Base-by-base conservation (phyloP, 2,113 vertebrate genomes). In the Natator depressus region DNA sequence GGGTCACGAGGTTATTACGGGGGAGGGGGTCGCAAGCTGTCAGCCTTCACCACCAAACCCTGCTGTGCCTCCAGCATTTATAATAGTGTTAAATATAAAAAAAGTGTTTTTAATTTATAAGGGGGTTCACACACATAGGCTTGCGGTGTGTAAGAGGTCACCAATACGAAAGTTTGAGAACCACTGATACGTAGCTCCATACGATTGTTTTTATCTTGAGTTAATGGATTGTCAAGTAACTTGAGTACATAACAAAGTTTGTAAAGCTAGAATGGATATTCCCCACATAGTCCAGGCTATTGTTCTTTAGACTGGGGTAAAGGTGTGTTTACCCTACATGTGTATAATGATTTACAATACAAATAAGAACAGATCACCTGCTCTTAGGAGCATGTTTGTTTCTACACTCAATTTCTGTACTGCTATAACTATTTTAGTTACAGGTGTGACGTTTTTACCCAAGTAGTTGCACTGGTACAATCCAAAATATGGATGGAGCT, bases 391-490 rank as follows among this genome's bases (percentile, higher is more conserved):
- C 25, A 29, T 59, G 57, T 59, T 59, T 29, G 27, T 59, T 12
- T 42, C 49, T 80, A 62, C 20, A 5, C 6, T 29, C 53, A 81
- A 19, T 3, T 14, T n/a, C 79, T 84, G 35, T 88, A 88, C 35
- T 42, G 35, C 1, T 53, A 1, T 49, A 84, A 88, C 59, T 55
- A 75, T 5, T 59, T 59, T 0, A 0, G 87, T 80, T 51, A 47
- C 46, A 7, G 27, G 19, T 8, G 1, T 5, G 8, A 2, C 25
- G 54, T 46, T 80, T 85, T 59, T 42, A 1, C 2, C n/a, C 89
- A 35, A 72, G 72, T 22, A 94, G 87, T 84, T 62, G 47, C 1
- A 69, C 2, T 22, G 4, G 24, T 81, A 51, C 38, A 79, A 65
- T 51, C 88, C 20, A 29, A 35, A 24, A 8, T 35, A 72, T 27